A percentile compares a stretch with the other conserved stretches of the same genome.
phyloP scores from a whole-genome alignment of 2,113 vertebrate species.

The Xyliphius kryptos region DNA sequence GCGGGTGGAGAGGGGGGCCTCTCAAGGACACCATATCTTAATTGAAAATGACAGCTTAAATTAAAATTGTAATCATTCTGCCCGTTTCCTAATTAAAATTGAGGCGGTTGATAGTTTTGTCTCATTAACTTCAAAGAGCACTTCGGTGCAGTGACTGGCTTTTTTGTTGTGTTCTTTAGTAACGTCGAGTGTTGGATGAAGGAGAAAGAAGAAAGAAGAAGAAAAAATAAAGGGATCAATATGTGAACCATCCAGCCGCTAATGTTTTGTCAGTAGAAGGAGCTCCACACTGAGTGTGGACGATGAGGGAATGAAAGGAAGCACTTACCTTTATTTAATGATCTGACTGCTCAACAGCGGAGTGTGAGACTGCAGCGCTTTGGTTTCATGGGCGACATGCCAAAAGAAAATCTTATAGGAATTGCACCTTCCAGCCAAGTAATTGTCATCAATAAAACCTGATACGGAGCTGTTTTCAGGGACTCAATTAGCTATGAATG shows the following conservation, averaged over 20 bases:
- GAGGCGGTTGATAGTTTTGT: slow-evolving; percentile 68
- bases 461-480: background rate
- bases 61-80: slow-evolving; percentile 73
- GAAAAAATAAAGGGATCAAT: background rate
- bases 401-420: background rate
- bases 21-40: slow-evolving; percentile 67
- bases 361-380: background rate
- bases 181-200: background rate
- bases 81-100: slow-evolving; percentile 70
- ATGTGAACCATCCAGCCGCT: background rate
- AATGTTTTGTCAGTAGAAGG: slow-evolving; percentile 3
- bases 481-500: background rate
- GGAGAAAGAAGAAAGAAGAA: background rate
- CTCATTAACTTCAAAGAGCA: slow-evolving; percentile 72
- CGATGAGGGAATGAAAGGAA: background rate
- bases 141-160: slow-evolving; percentile 44
- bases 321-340: slow-evolving; percentile 4
- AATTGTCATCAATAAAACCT: slow-evolving; percentile 18
- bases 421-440: background rate
- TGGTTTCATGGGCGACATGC: background rate
- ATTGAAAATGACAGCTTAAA: slow-evolving; percentile 73
- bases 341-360: background rate
- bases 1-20: slow-evolving; percentile 38
- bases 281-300: background rate
- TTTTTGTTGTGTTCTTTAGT: slow-evolving; percentile 2